Percentiles rank a stretch among this genome's conserved stretches.
Evolutionary conservation across 2,888 invertebrate species (phyloP).

Genomic region (Andrena hattorfiana): DNA sequence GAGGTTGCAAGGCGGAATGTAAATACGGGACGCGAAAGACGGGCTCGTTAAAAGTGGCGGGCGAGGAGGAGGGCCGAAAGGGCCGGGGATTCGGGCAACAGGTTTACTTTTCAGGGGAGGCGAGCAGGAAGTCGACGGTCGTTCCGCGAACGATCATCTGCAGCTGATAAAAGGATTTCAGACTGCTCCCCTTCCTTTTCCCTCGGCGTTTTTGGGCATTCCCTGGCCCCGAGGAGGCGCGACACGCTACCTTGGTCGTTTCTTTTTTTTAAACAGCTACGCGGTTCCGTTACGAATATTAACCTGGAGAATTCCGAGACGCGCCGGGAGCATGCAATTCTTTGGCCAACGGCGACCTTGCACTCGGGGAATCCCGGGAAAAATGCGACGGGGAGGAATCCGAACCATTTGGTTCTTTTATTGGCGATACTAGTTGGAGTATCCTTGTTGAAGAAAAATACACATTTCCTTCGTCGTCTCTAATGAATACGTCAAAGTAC

Average conservation of each 20-base stretch:
- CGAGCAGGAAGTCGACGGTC: slow-evolving; percentile 45
- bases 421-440: neutral
- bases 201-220: slow-evolving; percentile 31
- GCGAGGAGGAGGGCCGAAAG: slow-evolving; percentile 20
- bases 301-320: slow-evolving; percentile 46
- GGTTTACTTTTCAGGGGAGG: slow-evolving; percentile 53
- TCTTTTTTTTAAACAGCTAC: slow-evolving; percentile 46
- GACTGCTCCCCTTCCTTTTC: neutral
- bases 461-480: neutral
- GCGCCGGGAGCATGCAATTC: slow-evolving; percentile 28
- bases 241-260: slow-evolving; percentile 14
- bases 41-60: neutral
- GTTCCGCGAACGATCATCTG: slow-evolving; percentile 49
- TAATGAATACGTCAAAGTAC: too few species aligned
- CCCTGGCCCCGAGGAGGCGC: neutral
- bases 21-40: neutral
- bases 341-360: slow-evolving; percentile 34
- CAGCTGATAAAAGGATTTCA: slow-evolving; percentile 58
- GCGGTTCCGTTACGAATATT: slow-evolving; percentile 68
- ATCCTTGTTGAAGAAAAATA: neutral
- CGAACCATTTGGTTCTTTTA: neutral
- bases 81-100: slow-evolving; percentile 41
- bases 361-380: slow-evolving; percentile 34
- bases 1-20: neutral
- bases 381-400: neutral